Evolutionary conservation across 2,888 invertebrate species (phyloP).

Genomic region (Drosophila conformis): DNA sequence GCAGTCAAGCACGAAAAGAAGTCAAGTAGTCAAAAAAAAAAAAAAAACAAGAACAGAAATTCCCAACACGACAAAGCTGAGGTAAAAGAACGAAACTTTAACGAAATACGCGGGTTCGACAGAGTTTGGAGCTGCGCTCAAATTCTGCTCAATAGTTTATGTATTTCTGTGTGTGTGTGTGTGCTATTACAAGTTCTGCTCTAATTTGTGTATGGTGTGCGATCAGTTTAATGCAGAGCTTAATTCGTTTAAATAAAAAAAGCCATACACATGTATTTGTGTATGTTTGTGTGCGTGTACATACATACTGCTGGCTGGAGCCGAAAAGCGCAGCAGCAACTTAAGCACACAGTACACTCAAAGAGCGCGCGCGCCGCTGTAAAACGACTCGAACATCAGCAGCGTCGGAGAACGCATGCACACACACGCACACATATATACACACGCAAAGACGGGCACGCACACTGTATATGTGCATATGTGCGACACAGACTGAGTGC

Average conservation of each 20-base stretch:
- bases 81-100: constrained; percentile 37
- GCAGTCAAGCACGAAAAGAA: constrained; percentile 34
- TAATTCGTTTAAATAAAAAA: constrained; percentile 56
- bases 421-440: background rate
- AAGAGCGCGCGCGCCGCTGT: constrained; percentile 16
- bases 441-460: constrained; percentile 33
- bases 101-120: constrained; percentile 36
- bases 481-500: constrained; percentile 6
- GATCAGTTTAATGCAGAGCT: constrained; percentile 66
- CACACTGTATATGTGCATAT: constrained; percentile 22
- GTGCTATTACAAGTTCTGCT: constrained; percentile 49
- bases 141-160: constrained; percentile 12
- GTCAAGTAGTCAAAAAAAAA: constrained; percentile 46
- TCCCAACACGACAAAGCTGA: constrained; percentile 42
- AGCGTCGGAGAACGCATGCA: constrained; percentile 8
- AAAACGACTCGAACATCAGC: constrained; percentile 28
- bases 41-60: constrained; percentile 4
- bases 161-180: constrained; percentile 15
- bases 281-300: background rate
- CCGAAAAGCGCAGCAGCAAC: constrained; percentile 5
- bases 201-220: constrained; percentile 53
- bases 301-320: background rate
- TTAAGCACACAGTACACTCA: constrained; percentile 28
- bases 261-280: background rate
- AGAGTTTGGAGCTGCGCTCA: constrained; percentile 14